Base-by-base conservation (phyloP, 2,888 invertebrate species). In the Morpho helenor region DNA sequence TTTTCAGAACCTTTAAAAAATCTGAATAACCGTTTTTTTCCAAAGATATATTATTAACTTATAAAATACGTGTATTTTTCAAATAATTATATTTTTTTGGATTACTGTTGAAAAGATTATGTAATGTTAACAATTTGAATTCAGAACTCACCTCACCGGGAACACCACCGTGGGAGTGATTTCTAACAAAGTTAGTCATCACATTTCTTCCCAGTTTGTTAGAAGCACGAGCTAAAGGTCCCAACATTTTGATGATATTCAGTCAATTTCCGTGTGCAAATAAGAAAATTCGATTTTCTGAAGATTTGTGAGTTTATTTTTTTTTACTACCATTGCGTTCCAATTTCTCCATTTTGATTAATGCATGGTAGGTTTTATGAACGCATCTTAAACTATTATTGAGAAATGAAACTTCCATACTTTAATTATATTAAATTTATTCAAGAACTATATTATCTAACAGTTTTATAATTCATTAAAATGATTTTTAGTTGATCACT, bases 141-240 rank as follows among this genome's bases (percentile, higher is more conserved):
- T 66, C 63, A 51, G 78, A 79, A 85, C 85, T 81, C 59, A 88
- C 90, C 84, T 88, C 90, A 64, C 90, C 89, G 74, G 90, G 86
- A 49, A 88, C 70, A 63, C 89, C 89, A 51, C 90, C 89, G 61
- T 86, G 77, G 40, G 83, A 82, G 68, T 85, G 84, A 68, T 84
- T 84, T 68, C 89, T 84, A 51, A 89, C 80, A 62, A 84, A 72
- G 64, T 77, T 86, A 62, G 79, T 82, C 77, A 89, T 79, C 62
- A 85, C 83, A 83, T 88, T 87, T 63, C 82, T 86, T 65, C 89
- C 85, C 45, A 88, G 68, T 65, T 74, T 82, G 70, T 79, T 89
- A 45, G 82, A 81, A 59, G 82, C 73, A 68, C 90, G 86, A 68
- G 85, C 76, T 58, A 89, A 63, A 45, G 88, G 82, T 65, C 78